Evolutionary conservation across 2,113 vertebrate genomes (phyloP).

Genomic region (Laterallus jamaicensis): DNA sequence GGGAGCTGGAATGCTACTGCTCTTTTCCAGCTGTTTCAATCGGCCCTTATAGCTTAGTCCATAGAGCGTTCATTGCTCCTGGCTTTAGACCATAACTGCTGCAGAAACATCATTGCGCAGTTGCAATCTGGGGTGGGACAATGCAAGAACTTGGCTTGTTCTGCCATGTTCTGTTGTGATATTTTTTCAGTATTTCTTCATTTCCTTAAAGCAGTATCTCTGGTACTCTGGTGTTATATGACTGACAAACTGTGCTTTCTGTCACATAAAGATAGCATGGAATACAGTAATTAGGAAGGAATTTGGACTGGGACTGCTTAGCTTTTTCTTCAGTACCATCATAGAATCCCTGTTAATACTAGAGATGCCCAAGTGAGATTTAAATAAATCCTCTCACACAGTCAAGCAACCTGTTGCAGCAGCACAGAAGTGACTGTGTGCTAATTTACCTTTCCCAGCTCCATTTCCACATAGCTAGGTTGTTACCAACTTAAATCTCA

Average conservation of each 20-base stretch:
- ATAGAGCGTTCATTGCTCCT: not conserved
- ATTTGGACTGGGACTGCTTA: not conserved
- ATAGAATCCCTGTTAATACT: not conserved
- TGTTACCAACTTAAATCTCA: not conserved
- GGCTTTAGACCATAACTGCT: not conserved
- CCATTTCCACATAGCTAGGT: not conserved
- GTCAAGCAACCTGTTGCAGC: not conserved
- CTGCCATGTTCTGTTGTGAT: not conserved
- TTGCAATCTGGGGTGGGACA: not conserved
- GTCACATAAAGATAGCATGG: not conserved
- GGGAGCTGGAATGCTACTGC: not conserved
- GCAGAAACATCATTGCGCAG: not conserved
- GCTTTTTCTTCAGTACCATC: not conserved
- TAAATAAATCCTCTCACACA: not conserved
- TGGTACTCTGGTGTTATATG: not conserved
- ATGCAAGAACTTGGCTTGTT: not conserved
- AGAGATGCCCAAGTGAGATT: not conserved
- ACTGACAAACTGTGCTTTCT: not conserved
- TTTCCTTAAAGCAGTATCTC: not conserved
- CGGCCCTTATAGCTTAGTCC: not conserved
- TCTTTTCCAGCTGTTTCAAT: not conserved
- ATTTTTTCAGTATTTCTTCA: not conserved
- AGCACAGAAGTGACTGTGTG: not conserved
- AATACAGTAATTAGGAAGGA: not conserved
- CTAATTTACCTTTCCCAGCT: not conserved